Percentiles rank a stretch among this genome's conserved stretches.
Conservation (phyloP, 2,797 vertebrate species). For the Cuniculus paca region DNA sequence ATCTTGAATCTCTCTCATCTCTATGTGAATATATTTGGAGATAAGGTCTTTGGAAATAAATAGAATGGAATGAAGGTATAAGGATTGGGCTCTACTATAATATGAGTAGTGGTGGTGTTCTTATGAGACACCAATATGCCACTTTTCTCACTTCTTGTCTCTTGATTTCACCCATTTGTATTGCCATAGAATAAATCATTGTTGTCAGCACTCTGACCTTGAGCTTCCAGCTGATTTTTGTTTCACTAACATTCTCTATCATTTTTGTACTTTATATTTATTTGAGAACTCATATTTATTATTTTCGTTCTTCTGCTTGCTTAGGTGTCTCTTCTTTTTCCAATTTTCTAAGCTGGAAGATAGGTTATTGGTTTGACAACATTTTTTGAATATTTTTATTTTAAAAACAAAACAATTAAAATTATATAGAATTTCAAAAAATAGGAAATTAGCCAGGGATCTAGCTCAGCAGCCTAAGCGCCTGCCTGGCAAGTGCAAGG, state of each 20-base stretch:
- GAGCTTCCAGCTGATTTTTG: background rate
- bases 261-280: slow-evolving; percentile 11
- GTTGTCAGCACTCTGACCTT: background rate
- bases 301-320: background rate
- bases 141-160: background rate
- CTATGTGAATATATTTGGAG: background rate
- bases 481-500: no score
- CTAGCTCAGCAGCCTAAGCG: no score
- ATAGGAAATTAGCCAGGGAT: no score
- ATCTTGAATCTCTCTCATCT: no score
- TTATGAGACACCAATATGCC: background rate
- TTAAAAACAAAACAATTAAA: no score
- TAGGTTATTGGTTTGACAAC: background rate
- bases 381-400: no score
- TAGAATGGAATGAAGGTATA: background rate
- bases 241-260: background rate
- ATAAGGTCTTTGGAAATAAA: background rate
- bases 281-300: slow-evolving; percentile 18
- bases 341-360: background rate
- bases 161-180: background rate
- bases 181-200: background rate
- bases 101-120: background rate
- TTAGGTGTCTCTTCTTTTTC: background rate
- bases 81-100: background rate
- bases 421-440: no score